Evolutionary conservation across 2,888 invertebrate genomes (phyloP), one percentile per base, ranked within the genome.

Genomic region (Beris chalybata): DNA sequence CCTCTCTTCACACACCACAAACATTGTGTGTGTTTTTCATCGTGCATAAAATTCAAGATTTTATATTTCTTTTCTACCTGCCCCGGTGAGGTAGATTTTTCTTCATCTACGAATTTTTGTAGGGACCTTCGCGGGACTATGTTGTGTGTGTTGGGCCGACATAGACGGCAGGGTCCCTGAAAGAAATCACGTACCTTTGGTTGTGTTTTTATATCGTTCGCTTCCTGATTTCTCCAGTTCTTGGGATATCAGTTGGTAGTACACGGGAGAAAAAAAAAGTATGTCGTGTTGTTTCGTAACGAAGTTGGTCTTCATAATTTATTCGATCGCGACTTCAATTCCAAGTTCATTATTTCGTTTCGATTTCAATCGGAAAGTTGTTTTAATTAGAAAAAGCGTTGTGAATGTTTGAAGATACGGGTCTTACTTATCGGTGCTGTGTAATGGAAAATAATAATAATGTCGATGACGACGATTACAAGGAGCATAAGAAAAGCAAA

Each of bases 401-500:
- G 55, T 64, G 45, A 44, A 55, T 64, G 53, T 54, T 64, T 43
- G 45, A 64, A 38, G 38, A 52, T 50, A 61, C 61, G 15, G 52
- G 52, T 50, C 48, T 61, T 13, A 61, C 38, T 29, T 61, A 64
- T 45, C 55, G 53, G 53, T 53, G 53, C 30, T 54, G 38, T 54
- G 45, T 45, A 7, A 65, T 65, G 65, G 65, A 65, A 74, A 77
- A 76, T 71, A 79, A 77, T 67, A 80, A 79, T 71, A 76, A 76
- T 69, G 71, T 72, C 71, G 79, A 74, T 72, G 80, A 82, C 70
- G 69, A 74, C 59, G 74, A 73, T 29, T 73, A 74, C 57, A 79
- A 79, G 69, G 79, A 79, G 64, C 77, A 77, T 67, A 77, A 77
- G 58, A 80, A 80, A 69, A 78, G 76, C 68, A 80, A 80, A 72